These are phyloP conservation scores for Drosophila trapezifrons DNA, from an alignment of 1,140 invertebrate genomes.

Conservation along the genomic window DNA sequence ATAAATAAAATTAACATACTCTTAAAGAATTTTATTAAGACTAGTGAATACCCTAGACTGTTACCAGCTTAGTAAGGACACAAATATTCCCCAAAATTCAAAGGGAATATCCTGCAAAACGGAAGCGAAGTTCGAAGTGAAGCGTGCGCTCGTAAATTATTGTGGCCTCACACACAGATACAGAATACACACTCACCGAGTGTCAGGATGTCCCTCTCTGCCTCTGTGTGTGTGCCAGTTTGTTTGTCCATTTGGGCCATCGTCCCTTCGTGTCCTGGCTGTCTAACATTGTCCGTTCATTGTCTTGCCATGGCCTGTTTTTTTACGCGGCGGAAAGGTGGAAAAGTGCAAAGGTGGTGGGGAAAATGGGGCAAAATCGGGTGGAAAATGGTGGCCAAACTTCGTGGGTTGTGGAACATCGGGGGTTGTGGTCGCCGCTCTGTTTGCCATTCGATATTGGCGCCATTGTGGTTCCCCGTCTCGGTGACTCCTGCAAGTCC, in stretches of 20 bases:
- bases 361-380: conserved; percentile 14
- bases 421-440: conserved; percentile 18
- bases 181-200: conserved; percentile 10
- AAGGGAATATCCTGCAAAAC: conserved; percentile 16
- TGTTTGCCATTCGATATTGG: conserved; percentile 75
- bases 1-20: too few relatives aligned
- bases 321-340: conserved; percentile 32
- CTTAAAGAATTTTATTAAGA: too few relatives aligned
- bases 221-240: conserved; percentile 21
- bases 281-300: conserved; percentile 55
- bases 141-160: conserved; percentile 81
- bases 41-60: background rate
- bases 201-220: conserved; percentile 33
- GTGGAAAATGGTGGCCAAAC: conserved; percentile 20
- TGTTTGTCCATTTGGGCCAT: conserved; percentile 77
- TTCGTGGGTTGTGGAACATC: background rate
- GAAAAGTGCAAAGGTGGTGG: conserved; percentile 1
- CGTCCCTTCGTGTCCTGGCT: conserved; percentile 69
- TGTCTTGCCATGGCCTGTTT: conserved; percentile 58
- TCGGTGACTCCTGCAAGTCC: conserved; percentile 27
- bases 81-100: conserved; percentile 15
- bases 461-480: conserved; percentile 50
- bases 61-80: too few relatives aligned
- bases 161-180: conserved; percentile 29
- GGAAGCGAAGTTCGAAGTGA: conserved; percentile 60